These are phyloP conservation scores for Margarornis squamiger DNA, from an alignment of 2,797 vertebrate genomes.

Conservation along the genomic window DNA sequence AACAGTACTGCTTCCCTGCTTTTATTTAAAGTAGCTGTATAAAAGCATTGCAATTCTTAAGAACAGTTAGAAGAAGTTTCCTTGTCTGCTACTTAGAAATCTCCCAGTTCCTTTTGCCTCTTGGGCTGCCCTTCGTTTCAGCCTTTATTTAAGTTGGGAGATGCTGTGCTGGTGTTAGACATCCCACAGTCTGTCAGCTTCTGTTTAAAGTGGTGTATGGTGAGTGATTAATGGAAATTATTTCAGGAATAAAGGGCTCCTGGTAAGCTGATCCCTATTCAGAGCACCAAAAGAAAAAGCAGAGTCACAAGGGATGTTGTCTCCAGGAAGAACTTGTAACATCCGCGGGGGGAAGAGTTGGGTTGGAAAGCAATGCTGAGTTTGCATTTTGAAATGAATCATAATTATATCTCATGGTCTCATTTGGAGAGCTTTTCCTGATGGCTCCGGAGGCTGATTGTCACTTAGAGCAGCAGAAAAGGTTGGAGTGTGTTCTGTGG, in stretches of 20 bases:
- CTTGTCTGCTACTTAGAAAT: not conserved
- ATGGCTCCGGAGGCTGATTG: not conserved
- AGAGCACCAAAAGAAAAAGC: slow-evolving; percentile 53
- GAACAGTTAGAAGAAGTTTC: not conserved
- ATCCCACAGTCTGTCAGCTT: slow-evolving; percentile 33
- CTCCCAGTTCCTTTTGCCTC: not conserved
- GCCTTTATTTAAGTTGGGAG: not conserved
- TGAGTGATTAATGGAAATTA: slow-evolving; percentile 67
- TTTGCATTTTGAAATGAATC: slow-evolving; percentile 20
- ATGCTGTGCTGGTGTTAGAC: slow-evolving; percentile 3
- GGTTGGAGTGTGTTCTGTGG: not conserved
- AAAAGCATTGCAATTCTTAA: not conserved
- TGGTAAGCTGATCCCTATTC: slow-evolving; percentile 64
- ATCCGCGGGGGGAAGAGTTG: not conserved
- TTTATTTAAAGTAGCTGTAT: not conserved
- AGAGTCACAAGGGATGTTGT: slow-evolving; percentile 33
- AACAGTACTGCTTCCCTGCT: not conserved
- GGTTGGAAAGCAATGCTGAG: slow-evolving; percentile 37
- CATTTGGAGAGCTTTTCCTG: slow-evolving; percentile 26
- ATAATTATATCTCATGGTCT: slow-evolving; percentile 34
- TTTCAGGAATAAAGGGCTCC: slow-evolving; percentile 51
- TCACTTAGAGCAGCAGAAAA: not conserved
- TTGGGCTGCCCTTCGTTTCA: not conserved
- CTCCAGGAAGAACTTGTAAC: slow-evolving; percentile 40
- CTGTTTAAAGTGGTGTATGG: slow-evolving; percentile 5